These are phyloP conservation scores for Rhinichthys osculus DNA, from an alignment of 2,797 vertebrate genomes.

Conservation along the genomic window DNA sequence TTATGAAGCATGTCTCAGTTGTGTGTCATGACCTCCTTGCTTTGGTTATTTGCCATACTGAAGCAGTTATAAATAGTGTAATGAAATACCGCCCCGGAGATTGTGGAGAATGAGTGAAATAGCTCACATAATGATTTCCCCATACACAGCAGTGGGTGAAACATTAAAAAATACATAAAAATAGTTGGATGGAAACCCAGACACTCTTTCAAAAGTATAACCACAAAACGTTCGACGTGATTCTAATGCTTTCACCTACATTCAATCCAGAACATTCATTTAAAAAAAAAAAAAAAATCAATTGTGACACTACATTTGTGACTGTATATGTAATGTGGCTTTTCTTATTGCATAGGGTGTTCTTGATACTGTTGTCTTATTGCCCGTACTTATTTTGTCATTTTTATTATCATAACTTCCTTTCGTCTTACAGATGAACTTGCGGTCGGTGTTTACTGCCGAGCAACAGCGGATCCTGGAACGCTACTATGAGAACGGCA, in stretches of 20 bases:
- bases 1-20: background rate
- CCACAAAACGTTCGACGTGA: background rate
- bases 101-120: background rate
- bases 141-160: background rate
- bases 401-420: background rate
- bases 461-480: slow-evolving; percentile 98
- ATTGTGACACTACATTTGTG: background rate
- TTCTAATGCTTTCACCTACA: background rate
- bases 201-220: background rate
- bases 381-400: background rate
- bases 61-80: background rate
- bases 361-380: background rate
- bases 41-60: background rate
- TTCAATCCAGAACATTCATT: background rate
- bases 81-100: background rate
- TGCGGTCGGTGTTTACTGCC: slow-evolving; percentile 96
- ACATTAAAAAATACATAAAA: background rate
- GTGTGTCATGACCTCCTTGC: background rate
- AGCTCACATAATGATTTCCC: background rate
- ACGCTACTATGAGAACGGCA: slow-evolving; percentile 98
- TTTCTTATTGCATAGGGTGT: background rate
- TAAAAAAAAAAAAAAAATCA: background rate
- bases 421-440: slow-evolving; percentile 91
- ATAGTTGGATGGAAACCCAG: background rate
- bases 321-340: background rate